These are phyloP conservation scores for Hoplodrina ambigua DNA, from an alignment of 2,888 invertebrate species.

Conservation along the genomic window DNA sequence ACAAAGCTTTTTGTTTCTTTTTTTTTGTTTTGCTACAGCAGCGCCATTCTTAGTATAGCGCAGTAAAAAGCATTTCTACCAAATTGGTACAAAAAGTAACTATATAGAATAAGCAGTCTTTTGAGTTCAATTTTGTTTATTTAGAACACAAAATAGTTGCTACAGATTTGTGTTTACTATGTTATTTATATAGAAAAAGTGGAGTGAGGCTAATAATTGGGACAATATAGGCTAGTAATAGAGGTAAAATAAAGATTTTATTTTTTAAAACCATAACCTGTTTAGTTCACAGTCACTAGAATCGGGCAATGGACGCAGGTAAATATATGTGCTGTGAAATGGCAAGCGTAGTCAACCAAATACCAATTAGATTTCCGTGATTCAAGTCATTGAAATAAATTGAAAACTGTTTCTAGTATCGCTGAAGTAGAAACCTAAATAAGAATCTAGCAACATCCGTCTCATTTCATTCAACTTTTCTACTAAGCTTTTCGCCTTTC, in stretches of 20 bases:
- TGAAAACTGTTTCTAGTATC: slow-evolving; percentile 94
- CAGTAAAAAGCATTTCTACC: slow-evolving; percentile 28
- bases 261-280: no score
- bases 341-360: no score
- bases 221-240: no score
- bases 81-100: slow-evolving; percentile 32
- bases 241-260: no score
- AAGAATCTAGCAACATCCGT: slow-evolving; percentile 41
- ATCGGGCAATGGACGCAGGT: no score
- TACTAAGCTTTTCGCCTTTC: slow-evolving; percentile 67
- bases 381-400: no score
- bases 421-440: slow-evolving; percentile 96
- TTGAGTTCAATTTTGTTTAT: neutral
- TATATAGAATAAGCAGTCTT: neutral
- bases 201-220: no score
- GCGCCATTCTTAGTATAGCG: slow-evolving; percentile 53
- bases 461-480: slow-evolving; percentile 63
- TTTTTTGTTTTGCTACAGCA: slow-evolving; percentile 57
- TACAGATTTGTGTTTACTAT: no score
- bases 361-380: no score
- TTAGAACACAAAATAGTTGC: neutral
- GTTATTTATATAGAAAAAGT: no score
- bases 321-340: no score
- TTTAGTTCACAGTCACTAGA: no score
- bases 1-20: slow-evolving; percentile 46